Base-by-base conservation (phyloP, 2,113 vertebrate species). In the Cnemophilus loriae region DNA sequence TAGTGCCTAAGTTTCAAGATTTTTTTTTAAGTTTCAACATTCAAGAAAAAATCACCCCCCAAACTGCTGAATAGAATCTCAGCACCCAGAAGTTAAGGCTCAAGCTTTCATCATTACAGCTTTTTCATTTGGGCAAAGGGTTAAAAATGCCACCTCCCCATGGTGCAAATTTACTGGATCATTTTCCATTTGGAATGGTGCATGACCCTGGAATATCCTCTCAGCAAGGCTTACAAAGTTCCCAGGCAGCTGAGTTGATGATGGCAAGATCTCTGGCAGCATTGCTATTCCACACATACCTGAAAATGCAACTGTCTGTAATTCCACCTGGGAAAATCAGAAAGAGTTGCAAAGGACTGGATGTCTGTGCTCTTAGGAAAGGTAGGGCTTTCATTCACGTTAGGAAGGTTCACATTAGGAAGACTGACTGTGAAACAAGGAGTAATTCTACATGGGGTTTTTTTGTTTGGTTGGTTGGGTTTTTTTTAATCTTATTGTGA, bases 371-470 rank as follows among this genome's bases (percentile, higher is more conserved):
- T 37, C 16, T 35, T 26, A 13, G 59, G 14, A 64, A 37, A 68
- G 13, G n/a, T 7, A 42, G 60, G 16, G 17, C 33, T 89, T 42
- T 55, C 56, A 27, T 46, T 55, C 47, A 32, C 21, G 4, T 26
- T 32, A 61, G 32, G 24, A 50, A 63, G 26, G 10, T 59, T 75
- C 39, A 52, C 6, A 6, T 41, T 26, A 67, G 33, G 49, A 53
- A 78, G 28, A 37, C 1, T 75, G 46, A 23, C 37, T n/a, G 19
- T 82, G 57, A 86, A 90, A 56, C 19, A 46, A 22, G 33, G 18
- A 69, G 11, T 37, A 50, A 73, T 50, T 87, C 9, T 0, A 0
- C 0, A 0, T 59, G 7, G 28, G 12, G 3, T 12, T 14, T 26
- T 19, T 20, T 28, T 27, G 16, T 1, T 50, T 70, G 37, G 3